phyloP scores from a whole-genome alignment of 2,888 invertebrate species.

The Sclerodermus sp. region DNA sequence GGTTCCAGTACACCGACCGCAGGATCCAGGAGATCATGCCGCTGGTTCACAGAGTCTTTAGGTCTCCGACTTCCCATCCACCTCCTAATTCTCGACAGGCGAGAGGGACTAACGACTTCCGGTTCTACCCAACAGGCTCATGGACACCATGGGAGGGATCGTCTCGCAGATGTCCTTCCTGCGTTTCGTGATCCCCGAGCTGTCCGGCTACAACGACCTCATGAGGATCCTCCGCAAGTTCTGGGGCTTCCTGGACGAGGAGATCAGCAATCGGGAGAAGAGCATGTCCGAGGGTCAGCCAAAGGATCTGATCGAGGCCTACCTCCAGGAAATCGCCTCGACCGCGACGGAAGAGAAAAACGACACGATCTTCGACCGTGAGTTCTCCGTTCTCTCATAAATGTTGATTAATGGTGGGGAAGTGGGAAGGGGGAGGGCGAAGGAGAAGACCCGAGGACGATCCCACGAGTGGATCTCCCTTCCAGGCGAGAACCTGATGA shows the following conservation, averaged over 20 bases:
- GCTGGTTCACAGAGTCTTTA: conserved; percentile 67
- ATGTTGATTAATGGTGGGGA: no score
- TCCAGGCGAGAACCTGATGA: conserved; percentile 54
- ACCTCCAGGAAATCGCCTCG: conserved; percentile 63
- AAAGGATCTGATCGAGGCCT: conserved; percentile 69
- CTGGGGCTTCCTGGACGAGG: conserved; percentile 62
- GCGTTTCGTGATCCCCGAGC: conserved; percentile 66
- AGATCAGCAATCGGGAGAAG: conserved; percentile 41
- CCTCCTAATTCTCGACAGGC: no score
- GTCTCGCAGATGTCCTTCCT: conserved; percentile 71
- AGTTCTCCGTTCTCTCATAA: no score
- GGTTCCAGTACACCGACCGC: conserved; percentile 65
- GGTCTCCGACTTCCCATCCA: no score
- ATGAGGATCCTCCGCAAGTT: conserved; percentile 60
- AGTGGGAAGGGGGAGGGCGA: no score
- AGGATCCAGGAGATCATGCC: conserved; percentile 62
- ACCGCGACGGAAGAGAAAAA: conserved; percentile 36
- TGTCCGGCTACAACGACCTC: conserved; percentile 66
- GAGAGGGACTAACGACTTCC: conserved; percentile 1
- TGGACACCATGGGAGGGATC: conserved; percentile 70
- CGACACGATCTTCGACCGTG: conserved; percentile 42
- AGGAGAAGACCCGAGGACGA: no score
- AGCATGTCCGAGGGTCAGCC: conserved; percentile 33
- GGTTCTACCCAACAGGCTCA: conserved; percentile 54
- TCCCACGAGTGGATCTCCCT: conserved; percentile 7